Conservation (phyloP, 23 tunicate species). For the Styela plicata region DNA sequence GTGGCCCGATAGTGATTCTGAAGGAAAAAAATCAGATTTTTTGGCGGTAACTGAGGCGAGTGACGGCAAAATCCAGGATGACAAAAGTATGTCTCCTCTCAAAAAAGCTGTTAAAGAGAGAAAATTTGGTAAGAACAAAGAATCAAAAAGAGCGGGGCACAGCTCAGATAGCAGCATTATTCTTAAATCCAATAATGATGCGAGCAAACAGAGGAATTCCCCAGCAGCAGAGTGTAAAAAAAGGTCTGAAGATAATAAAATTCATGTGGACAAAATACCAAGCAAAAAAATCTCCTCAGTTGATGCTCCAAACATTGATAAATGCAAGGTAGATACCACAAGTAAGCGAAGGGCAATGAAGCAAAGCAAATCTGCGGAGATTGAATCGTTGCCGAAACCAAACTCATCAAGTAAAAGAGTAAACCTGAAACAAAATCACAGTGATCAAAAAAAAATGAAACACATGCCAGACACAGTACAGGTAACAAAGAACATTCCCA, state of each 20-base stretch:
- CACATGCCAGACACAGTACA: too few species aligned
- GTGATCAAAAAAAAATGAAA: not conserved
- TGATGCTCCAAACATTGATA: not conserved
- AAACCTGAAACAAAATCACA: not conserved
- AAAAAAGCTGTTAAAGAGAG: not conserved
- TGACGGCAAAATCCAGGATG: not conserved
- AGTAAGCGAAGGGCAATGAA: not conserved
- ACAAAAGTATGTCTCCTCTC: not conserved
- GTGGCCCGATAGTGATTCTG: constrained; percentile 51
- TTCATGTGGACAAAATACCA: not conserved
- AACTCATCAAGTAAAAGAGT: not conserved
- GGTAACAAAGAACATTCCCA: constrained; percentile 6
- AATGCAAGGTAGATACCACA: not conserved
- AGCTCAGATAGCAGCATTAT: not conserved
- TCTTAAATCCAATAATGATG: not conserved
- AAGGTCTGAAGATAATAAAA: not conserved
- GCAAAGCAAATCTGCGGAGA: not conserved
- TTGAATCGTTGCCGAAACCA: not conserved
- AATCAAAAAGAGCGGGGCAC: not conserved
- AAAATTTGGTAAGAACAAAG: not conserved
- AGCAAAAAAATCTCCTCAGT: not conserved
- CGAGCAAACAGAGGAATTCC: not conserved
- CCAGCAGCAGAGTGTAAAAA: not conserved
- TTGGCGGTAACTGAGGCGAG: not conserved
- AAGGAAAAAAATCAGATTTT: not conserved